phyloP scores from a whole-genome alignment of 2,113 vertebrate genomes.

The Pygoscelis antarcticus region DNA sequence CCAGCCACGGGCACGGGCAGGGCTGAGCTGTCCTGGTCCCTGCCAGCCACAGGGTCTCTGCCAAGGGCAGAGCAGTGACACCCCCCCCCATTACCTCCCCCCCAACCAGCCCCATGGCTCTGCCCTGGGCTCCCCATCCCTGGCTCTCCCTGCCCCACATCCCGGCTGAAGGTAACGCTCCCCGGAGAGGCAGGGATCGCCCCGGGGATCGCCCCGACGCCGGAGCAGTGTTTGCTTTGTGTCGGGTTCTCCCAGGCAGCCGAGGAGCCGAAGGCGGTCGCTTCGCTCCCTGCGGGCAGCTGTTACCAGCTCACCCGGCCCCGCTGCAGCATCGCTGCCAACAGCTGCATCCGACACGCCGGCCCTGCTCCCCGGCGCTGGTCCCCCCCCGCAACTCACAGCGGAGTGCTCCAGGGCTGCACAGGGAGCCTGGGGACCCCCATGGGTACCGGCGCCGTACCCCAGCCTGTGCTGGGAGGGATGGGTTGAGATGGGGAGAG shows the following conservation, averaged over 20 bases:
- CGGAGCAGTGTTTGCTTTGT: not conserved
- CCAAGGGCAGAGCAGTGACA: not conserved
- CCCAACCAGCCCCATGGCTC: not conserved
- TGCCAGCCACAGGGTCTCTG: not conserved
- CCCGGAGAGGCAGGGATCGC: not conserved
- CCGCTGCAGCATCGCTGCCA: not conserved
- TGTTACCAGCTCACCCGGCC: not conserved
- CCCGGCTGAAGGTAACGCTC: not conserved
- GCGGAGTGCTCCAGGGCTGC: not conserved
- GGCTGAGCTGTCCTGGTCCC: not conserved
- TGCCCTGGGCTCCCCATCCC: not conserved
- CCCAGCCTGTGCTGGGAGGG: not conserved
- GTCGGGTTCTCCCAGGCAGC: not conserved
- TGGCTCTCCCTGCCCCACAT: not conserved
- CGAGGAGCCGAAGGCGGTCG: not conserved
- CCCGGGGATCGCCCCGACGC: not conserved
- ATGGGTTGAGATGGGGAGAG: not conserved
- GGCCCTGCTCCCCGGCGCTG: not conserved
- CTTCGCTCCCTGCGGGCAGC: constrained; percentile 25
- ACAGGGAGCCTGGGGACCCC: not conserved
- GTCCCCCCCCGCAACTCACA: not conserved
- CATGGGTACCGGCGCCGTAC: accelerated
- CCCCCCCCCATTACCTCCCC: not conserved
- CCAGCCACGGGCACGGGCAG: not conserved
- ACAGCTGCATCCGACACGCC: constrained; percentile 32